Evolutionary conservation across 2,797 vertebrate species (phyloP), one percentile per base, ranked within the genome.

Genomic region (Enteromius treurensis): DNA sequence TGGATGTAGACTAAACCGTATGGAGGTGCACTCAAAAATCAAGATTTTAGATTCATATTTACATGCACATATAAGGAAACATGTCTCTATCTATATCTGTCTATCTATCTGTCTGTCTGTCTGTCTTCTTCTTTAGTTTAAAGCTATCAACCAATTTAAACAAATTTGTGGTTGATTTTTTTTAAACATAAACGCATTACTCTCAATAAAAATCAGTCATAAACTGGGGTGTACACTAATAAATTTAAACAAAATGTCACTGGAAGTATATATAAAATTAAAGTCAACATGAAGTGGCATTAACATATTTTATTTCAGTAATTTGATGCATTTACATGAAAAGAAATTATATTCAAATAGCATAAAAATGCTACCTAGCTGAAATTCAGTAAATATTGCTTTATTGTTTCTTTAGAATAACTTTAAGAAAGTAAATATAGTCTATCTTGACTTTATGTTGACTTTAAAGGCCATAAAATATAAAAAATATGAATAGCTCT

Each of bases 401-500:
- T 23, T 5, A 67, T 7, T 17, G 4, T 42, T 58, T 10, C 15
- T 45, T 26, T 26, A 26, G 4, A 60, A 76, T 29, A 60, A 40
- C 53, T 23, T 58, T 62, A 40, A 40, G 13, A 23, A 34, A 34
- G 17, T 74, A 34, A 53, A 53, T 3, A 34, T 21, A 34, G 49
- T 13, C 21, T n/a, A 55, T 4, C 58, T 17, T 17, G 34, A 26
- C 53, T 60, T 76, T 9, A 75, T 75, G 11, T 26, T 40, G n/a
- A 77, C n/a, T 79, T 40, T 7, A 51, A 55, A 53, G 51, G 21
- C 15, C 47, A 64, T 47, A 67, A 67, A 67, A 78, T 5, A 32
- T 13, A 5, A 17, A n/a, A 32, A 71, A 32, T 3, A 64, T 64
- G 2, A 64, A 64, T 32, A 17, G 13, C 17, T 53, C 9, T 53